Base-by-base conservation (phyloP, 2,113 vertebrate species). In the Morone chrysops region DNA sequence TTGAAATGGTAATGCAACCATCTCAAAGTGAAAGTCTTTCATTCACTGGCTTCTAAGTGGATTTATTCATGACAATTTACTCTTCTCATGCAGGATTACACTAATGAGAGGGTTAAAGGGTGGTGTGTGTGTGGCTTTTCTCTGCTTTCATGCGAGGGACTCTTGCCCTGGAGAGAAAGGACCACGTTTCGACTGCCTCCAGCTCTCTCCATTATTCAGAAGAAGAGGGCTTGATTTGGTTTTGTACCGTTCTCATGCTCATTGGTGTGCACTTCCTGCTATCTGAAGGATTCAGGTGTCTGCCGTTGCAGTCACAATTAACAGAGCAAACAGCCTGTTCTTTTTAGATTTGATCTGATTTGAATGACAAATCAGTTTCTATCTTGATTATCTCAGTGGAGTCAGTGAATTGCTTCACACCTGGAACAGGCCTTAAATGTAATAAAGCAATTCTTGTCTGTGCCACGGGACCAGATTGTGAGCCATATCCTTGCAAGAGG, bases 31-130 rank as follows among this genome's bases (percentile, higher is more conserved):
- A 90, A 91, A 89, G 86, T 94, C 92, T 87, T 91, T 94, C 90
- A 94, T 93, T 94, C 89, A 57, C 85, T 67, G 90, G 88, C 70
- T 90, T 89, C 87, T 90, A 90, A 94, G 93, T 95, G 94, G 94
- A 94, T 94, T 94, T 95, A 94, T 94, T 95, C 92, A 94, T 93
- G 91, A 93, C 88, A 90, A 93, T 95, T 94, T 94, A 91, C 92
- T 90, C 87, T 89, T 87, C 93, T 91, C 87, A 79, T 85, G 87
- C 87, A 85, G 91, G 91, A 94, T 94, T 94, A 92, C 92, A 92
- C 88, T 94, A 95, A 95, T 94, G 94, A 95, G 93, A 91, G 90
- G 91, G 93, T 94, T 91, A 92, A 94, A 92, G 89, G 91, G 89
- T 74, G 80, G 51, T 80, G 72, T 68, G 41, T 85, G 85, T 88